Evolutionary conservation across 2,113 vertebrate species (phyloP).

Genomic region (Eubucco bourcierii): DNA sequence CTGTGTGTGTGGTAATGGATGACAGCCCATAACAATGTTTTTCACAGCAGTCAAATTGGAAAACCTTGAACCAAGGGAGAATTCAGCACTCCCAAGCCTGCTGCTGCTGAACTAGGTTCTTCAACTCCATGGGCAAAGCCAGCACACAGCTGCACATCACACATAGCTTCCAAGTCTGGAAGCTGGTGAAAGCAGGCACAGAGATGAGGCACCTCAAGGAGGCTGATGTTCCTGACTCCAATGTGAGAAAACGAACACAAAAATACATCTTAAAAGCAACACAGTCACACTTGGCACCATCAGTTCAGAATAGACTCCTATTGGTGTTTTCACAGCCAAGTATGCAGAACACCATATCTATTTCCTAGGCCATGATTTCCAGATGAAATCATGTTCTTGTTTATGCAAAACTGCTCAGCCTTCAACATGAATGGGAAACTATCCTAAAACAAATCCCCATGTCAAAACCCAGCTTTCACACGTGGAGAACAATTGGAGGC

Average conservation of each 20-base stretch:
- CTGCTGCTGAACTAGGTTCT: neutral
- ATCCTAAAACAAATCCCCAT: constrained; percentile 6
- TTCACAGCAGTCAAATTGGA: neutral
- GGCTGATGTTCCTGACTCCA: neutral
- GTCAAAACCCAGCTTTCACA: neutral
- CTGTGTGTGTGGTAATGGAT: accelerated
- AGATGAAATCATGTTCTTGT: constrained; percentile 43
- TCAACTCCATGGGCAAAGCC: accelerated
- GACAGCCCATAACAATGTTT: neutral
- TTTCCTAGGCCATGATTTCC: constrained; percentile 3
- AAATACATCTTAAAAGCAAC: neutral
- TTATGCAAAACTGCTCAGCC: neutral
- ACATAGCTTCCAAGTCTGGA: accelerated
- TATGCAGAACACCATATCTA: neutral
- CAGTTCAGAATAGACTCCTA: neutral
- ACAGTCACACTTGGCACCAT: accelerated
- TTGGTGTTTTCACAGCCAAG: neutral
- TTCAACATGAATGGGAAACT: neutral
- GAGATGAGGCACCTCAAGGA: neutral
- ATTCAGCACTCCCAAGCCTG: no score
- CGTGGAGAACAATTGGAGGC: neutral
- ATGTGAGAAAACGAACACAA: neutral
- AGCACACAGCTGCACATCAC: neutral
- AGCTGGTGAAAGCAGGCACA: neutral
- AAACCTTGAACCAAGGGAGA: neutral